These are phyloP conservation scores for Drosophila conformis DNA, from an alignment of 2,888 invertebrate species.

Conservation along the genomic window DNA sequence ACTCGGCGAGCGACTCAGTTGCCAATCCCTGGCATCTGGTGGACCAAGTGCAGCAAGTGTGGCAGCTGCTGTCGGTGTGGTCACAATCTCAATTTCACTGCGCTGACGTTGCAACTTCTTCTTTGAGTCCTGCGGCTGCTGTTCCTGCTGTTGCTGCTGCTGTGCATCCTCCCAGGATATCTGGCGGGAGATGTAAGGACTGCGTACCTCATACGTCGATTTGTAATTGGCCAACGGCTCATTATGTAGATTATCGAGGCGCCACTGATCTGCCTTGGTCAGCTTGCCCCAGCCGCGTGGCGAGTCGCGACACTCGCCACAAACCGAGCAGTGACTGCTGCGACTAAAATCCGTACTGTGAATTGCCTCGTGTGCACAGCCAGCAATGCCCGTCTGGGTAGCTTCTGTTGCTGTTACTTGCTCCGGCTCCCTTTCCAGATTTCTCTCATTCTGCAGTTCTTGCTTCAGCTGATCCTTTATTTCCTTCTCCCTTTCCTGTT, in stretches of 20 bases:
- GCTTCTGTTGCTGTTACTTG: not conserved
- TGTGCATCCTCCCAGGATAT: slow-evolving; percentile 79
- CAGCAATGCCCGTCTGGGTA: not conserved
- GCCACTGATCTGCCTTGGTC: slow-evolving; percentile 73
- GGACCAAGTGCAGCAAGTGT: not conserved
- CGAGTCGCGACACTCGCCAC: slow-evolving; percentile 63
- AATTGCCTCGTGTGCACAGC: slow-evolving; percentile 19
- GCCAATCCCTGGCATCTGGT: slow-evolving; percentile 36
- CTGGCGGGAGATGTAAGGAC: slow-evolving; percentile 79
- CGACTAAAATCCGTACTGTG: slow-evolving; percentile 3
- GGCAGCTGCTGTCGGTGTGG: slow-evolving; percentile 31
- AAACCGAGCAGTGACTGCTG: slow-evolving; percentile 56
- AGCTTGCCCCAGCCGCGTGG: slow-evolving; percentile 70
- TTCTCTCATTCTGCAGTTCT: not conserved
- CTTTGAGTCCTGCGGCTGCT: slow-evolving; percentile 13
- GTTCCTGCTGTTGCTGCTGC: slow-evolving; percentile 17
- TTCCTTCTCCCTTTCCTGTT: slow-evolving; percentile 1
- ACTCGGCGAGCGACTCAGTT: slow-evolving; percentile 61
- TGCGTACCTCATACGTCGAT: slow-evolving; percentile 80
- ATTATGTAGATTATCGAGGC: slow-evolving; percentile 65
- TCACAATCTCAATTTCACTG: slow-evolving; percentile 65
- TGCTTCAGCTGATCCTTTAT: not conserved
- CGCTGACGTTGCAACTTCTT: slow-evolving; percentile 56
- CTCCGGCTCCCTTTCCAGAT: not conserved
- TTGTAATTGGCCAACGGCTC: slow-evolving; percentile 77